phyloP scores from a whole-genome alignment of 2,113 vertebrate species.

The Alligator mississippiensis region DNA sequence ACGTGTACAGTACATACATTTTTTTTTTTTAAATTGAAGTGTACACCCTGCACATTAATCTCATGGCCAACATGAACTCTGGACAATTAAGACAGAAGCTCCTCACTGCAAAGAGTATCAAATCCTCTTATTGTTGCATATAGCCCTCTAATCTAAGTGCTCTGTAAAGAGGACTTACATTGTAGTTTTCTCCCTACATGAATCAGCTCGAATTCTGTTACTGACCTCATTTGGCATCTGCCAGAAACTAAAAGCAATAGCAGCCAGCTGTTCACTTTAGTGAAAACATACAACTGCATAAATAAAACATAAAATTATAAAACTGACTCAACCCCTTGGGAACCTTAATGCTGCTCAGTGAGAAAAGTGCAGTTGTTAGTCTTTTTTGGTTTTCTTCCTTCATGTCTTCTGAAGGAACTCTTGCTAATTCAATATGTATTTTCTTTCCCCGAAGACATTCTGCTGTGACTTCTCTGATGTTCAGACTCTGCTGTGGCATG shows the following conservation, averaged over 20 bases:
- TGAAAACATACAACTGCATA: conserved; percentile 7
- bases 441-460: not conserved
- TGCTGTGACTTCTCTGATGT: not conserved
- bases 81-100: conserved; percentile 46
- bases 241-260: conserved; percentile 45
- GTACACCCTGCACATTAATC: not conserved
- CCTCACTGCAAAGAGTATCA: conserved; percentile 22
- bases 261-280: conserved; percentile 46
- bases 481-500: not conserved
- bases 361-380: not conserved
- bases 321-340: not conserved
- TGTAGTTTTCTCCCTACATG: conserved; percentile 3
- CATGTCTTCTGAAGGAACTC: not conserved
- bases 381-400: not conserved
- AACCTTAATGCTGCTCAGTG: not conserved
- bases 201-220: conserved; percentile 27
- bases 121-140: conserved; percentile 55
- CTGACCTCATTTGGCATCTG: conserved; percentile 68
- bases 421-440: not conserved
- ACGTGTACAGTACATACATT: no score
- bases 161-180: conserved; percentile 2
- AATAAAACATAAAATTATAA: conserved; percentile 14
- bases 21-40: no score
- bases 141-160: conserved; percentile 48
- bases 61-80: not conserved